phyloP scores from a whole-genome alignment of 2,113 vertebrate genomes.

The Nothocercus julius region DNA sequence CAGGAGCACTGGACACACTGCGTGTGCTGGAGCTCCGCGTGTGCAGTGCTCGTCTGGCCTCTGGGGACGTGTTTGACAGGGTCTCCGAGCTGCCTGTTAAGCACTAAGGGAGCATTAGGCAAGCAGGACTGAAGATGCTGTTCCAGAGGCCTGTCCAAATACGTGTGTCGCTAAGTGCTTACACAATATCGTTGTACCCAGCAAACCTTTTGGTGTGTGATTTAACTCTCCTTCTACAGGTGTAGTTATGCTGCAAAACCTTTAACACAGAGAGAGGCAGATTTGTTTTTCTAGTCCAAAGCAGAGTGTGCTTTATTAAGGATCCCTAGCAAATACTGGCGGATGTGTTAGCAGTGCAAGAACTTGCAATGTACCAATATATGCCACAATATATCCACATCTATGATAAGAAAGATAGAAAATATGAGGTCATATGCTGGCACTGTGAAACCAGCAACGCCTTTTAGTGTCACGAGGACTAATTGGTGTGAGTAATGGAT shows the following conservation, averaged over 20 bases:
- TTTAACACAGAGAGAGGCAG: neutral
- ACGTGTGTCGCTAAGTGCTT: neutral
- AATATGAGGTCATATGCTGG: neutral
- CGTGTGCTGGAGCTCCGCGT: neutral
- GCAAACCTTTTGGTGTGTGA: neutral
- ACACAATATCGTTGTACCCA: neutral
- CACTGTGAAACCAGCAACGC: neutral
- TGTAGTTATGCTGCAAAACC: neutral
- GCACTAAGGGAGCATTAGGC: neutral
- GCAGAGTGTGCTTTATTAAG: neutral
- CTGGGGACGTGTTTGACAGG: slow-evolving; percentile 19
- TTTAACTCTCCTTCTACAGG: neutral
- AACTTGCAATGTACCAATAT: neutral
- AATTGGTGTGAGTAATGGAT: neutral
- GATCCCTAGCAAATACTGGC: neutral
- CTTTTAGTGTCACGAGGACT: slow-evolving; percentile 1
- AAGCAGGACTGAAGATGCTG: neutral
- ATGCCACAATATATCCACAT: neutral
- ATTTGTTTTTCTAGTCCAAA: neutral
- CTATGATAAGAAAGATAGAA: neutral
- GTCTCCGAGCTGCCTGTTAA: slow-evolving; percentile 6
- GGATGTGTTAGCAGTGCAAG: neutral
- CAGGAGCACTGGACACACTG: neutral
- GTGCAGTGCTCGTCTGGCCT: slow-evolving; percentile 31
- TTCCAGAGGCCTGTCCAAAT: neutral